Evolutionary conservation across 2,888 invertebrate genomes (phyloP).

Genomic region (Fragum whitleyi): DNA sequence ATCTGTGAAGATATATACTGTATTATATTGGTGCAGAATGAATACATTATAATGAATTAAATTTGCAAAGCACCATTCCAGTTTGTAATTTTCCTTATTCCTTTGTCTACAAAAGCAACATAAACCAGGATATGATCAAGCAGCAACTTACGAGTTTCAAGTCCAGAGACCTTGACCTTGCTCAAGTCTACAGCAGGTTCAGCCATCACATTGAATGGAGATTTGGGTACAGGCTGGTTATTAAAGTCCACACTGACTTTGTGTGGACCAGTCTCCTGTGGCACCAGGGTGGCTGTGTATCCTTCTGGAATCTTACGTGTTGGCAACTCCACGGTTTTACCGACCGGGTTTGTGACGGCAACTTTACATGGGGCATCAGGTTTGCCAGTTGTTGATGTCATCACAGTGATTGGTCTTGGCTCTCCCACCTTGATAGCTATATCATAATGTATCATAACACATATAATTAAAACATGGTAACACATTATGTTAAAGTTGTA

Average conservation of each 20-base stretch:
- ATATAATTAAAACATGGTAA: neutral
- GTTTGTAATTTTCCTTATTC: no score
- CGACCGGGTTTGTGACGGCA: constrained; percentile 80
- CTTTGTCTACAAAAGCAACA: no score
- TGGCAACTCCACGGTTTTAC: constrained; percentile 89
- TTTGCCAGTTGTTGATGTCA: constrained; percentile 71
- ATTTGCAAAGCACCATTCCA: no score
- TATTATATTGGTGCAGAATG: no score
- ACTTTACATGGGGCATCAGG: constrained; percentile 69
- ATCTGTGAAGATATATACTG: no score
- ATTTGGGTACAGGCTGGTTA: constrained; percentile 82
- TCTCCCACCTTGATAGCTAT: constrained; percentile 68
- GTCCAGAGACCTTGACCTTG: constrained; percentile 78
- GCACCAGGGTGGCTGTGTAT: constrained; percentile 82
- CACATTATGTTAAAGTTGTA: no score
- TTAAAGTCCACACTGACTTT: constrained; percentile 84
- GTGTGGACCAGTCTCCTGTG: constrained; percentile 84
- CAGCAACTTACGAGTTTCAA: constrained; percentile 86
- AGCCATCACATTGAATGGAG: constrained; percentile 82
- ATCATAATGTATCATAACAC: constrained; percentile 1
- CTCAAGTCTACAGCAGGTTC: constrained; percentile 89
- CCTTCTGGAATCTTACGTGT: constrained; percentile 93
- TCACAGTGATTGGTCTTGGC: constrained; percentile 61
- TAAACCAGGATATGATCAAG: no score
- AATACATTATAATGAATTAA: no score